Evolutionary conservation across 1,140 invertebrate species (phyloP).

Genomic region (Goniozus legneri): DNA sequence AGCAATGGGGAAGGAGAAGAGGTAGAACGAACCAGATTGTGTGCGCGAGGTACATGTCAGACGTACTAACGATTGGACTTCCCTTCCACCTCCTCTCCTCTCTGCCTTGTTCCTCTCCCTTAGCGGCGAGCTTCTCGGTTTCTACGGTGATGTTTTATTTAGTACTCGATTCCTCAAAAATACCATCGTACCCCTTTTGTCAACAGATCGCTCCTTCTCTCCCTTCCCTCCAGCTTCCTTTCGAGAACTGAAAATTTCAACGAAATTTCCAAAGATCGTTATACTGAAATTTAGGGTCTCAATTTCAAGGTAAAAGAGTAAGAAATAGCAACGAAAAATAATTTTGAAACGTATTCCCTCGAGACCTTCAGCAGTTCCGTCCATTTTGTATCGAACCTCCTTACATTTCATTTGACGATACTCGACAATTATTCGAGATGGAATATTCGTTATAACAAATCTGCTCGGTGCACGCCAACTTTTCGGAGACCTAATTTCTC

Average conservation of each 20-base stretch:
- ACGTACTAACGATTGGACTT: constrained; percentile 39
- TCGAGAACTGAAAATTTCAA: neutral
- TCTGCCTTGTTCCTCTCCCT: neutral
- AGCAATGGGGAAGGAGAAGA: constrained; percentile 4
- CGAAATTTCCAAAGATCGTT: no score
- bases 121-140: constrained; percentile 9
- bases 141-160: constrained; percentile 51
- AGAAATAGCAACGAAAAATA: no score
- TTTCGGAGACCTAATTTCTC: no score
- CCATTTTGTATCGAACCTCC: no score
- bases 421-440: no score
- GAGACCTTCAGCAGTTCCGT: no score
- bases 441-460: no score
- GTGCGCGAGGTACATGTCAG: constrained; percentile 40
- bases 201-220: constrained; percentile 3
- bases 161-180: constrained; percentile 42
- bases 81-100: constrained; percentile 2
- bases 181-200: constrained; percentile 14
- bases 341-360: no score
- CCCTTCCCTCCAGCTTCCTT: constrained; percentile 1
- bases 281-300: no score
- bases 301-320: no score
- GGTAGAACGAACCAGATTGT: constrained; percentile 34
- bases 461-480: no score
- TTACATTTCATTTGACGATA: no score